phyloP scores from a whole-genome alignment of 2,888 invertebrate genomes.

The Anthrax anthrax region DNA sequence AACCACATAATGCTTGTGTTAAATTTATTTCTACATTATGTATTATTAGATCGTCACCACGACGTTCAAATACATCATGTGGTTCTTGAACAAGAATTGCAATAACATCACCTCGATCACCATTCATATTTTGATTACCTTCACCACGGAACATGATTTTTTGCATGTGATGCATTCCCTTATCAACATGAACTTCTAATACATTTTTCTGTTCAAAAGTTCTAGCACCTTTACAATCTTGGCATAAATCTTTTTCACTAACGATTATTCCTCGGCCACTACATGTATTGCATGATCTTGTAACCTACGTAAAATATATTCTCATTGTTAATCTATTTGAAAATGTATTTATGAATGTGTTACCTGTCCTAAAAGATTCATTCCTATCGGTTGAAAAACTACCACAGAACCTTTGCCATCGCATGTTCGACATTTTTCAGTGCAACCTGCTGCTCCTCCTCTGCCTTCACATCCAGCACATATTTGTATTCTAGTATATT shows the following conservation, averaged over 20 bases:
- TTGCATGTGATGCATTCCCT: slow-evolving; percentile 76
- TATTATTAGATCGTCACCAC: slow-evolving; percentile 58
- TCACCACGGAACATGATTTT: slow-evolving; percentile 76
- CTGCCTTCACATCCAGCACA: slow-evolving; percentile 25
- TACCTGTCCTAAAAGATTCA: slow-evolving; percentile 9
- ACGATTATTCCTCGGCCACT: slow-evolving; percentile 58
- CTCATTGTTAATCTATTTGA: neutral
- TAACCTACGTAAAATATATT: slow-evolving; percentile 15
- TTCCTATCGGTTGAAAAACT: slow-evolving; percentile 48
- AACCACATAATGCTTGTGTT: slow-evolving; percentile 85
- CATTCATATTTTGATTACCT: slow-evolving; percentile 79
- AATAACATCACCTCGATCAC: slow-evolving; percentile 78
- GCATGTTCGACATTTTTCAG: slow-evolving; percentile 54
- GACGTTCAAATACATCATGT: slow-evolving; percentile 66
- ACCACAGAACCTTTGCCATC: slow-evolving; percentile 65
- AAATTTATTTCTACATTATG: slow-evolving; percentile 55
- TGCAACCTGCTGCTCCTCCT: slow-evolving; percentile 56
- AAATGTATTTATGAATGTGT: neutral
- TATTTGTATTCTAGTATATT: slow-evolving; percentile 23
- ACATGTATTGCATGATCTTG: slow-evolving; percentile 42
- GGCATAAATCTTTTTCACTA: slow-evolving; percentile 70
- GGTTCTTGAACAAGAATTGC: slow-evolving; percentile 70
- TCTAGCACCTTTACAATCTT: slow-evolving; percentile 69
- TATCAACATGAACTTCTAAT: slow-evolving; percentile 75
- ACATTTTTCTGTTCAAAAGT: slow-evolving; percentile 69